Base-by-base conservation (phyloP, 2,797 vertebrate genomes). In the Crypturellus tataupa region DNA sequence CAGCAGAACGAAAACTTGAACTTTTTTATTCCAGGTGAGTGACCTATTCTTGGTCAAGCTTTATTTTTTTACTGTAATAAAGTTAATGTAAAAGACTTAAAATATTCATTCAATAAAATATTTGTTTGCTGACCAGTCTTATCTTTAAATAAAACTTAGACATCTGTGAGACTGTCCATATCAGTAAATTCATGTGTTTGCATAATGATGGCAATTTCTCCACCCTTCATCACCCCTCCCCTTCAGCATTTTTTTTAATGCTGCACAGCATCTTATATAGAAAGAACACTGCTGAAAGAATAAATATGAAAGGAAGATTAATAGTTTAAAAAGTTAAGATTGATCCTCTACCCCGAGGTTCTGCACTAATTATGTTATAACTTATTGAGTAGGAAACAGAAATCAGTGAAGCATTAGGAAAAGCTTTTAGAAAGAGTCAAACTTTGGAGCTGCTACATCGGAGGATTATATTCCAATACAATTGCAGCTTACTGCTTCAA, bases 321-420 rank as follows among this genome's bases (percentile, higher is more conserved):
- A 70, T 40, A 80, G 76, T 70, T 77, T 80, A 83, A 88, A 91
- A 84, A 92, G 18, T n/a, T 40, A 84, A 82, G 85, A 89, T 47
- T 84, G 63, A 84, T 95, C 65, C 58, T 94, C 72, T 85, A 35
- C 71, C 72, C 83, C 47, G 65, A 89, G 79, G 78, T 53, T 62
- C 27, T 51, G 42, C 35, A 29, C 59, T 97, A 95, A 95, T 94
- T 93, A 94, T 82, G 67, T 84, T 59, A 44, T 87, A 95, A 93
- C 94, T 97, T 96, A 97, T 70, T 1, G 4, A 94, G 47, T 47
- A 88, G 77, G 90, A 90, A 90, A 94, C 13, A 79, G 73, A 92
- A 96, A 92, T 87, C 77, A 91, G 72, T 60, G 70, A 92, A 59
- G 72, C 55, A 89, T 93, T 89, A 87, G 83, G 42, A 90, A 88